Evolutionary conservation across 2,113 vertebrate species (phyloP), one percentile per base, ranked within the genome.

Genomic region (Nothoprocta perdicaria): DNA sequence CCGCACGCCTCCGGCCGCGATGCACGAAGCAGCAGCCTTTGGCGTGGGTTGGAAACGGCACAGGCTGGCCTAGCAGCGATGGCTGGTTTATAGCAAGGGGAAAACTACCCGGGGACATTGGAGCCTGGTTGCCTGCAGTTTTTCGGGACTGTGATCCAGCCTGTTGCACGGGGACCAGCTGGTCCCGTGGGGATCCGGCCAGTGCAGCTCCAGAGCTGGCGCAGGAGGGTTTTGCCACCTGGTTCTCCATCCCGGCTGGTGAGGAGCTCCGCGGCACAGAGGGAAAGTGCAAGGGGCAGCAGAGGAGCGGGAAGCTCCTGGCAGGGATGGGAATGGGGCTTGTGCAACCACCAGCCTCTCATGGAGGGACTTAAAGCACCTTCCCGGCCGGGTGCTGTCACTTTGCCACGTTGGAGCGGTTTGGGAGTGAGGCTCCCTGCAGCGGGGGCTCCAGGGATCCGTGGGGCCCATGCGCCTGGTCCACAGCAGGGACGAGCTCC

Each of bases 331-430:
- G 77, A 73, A 72, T 89, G 88, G 86, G 75, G 80, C 62, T 84
- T 93, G 93, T 91, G 83, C 91, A 93, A 88, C 80, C 95, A 92
- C 40, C 88, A 26, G 96, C 89, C 97, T 97, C 97, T 97, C 97
- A 97, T 97, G 97, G 97, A 86, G 91, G 89, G 63, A 63, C 88
- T 93, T 92, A 92, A 96, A 97, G 96, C 80, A 3, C 72, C 94
- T 93, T 89, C 85, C 89, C 96, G 97, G 97, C 92, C 97, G 97
- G 89, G 93, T 88, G 80, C 27, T 78, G 91, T 96, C 93, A 89
- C 92, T 95, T 96, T 88, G 93, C 93, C 96, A 95, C 94, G 86
- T 90, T 97, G 96, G 94, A 98, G 97, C 95, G 91, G 96, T 96
- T 97, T 97, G 92, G 91, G 81, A 86, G 88, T 89, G 94, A 91